These are phyloP conservation scores for Struthidea cinerea DNA, from an alignment of 2,113 vertebrate species.

Conservation along the genomic window DNA sequence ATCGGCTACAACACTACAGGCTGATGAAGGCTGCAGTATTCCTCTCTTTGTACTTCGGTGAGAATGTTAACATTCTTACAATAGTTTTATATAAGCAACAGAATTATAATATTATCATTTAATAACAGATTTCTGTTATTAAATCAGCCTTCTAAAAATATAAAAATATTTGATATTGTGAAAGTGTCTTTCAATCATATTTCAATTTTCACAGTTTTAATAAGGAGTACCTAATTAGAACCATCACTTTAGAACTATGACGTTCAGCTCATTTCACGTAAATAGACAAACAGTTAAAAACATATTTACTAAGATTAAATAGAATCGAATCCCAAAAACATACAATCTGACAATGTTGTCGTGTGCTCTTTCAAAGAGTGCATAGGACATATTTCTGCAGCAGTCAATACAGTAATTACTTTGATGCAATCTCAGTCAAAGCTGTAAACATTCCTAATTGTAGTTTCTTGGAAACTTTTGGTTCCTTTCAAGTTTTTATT, in stretches of 20 bases:
- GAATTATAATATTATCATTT: not conserved
- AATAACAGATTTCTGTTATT: slow-evolving; percentile 37
- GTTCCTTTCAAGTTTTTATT: slow-evolving; percentile 68
- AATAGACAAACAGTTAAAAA: slow-evolving; percentile 58
- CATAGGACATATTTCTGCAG: slow-evolving; percentile 69
- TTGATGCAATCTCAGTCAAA: slow-evolving; percentile 46
- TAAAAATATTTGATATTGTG: slow-evolving; percentile 51
- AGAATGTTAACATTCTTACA: slow-evolving; percentile 16
- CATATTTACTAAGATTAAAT: slow-evolving; percentile 50
- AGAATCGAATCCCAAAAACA: slow-evolving; percentile 54
- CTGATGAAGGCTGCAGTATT: not conserved
- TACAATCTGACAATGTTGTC: slow-evolving; percentile 49
- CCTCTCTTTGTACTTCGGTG: not conserved
- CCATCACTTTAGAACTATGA: slow-evolving; percentile 14
- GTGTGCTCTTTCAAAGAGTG: slow-evolving; percentile 70
- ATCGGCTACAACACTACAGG: not conserved
- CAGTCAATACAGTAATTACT: slow-evolving; percentile 52
- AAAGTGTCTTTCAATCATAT: slow-evolving; percentile 53
- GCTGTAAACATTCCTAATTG: slow-evolving; percentile 57
- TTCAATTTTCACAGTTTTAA: slow-evolving; percentile 60
- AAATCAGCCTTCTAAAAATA: slow-evolving; percentile 60
- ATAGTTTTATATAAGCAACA: slow-evolving; percentile 40
- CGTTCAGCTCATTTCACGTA: slow-evolving; percentile 26
- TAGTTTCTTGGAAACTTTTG: slow-evolving; percentile 49
- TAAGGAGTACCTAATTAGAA: slow-evolving; percentile 41